Evolutionary conservation across 2,113 vertebrate species (phyloP), one percentile per base, ranked within the genome.

Genomic region (Onychostoma macrolepis): DNA sequence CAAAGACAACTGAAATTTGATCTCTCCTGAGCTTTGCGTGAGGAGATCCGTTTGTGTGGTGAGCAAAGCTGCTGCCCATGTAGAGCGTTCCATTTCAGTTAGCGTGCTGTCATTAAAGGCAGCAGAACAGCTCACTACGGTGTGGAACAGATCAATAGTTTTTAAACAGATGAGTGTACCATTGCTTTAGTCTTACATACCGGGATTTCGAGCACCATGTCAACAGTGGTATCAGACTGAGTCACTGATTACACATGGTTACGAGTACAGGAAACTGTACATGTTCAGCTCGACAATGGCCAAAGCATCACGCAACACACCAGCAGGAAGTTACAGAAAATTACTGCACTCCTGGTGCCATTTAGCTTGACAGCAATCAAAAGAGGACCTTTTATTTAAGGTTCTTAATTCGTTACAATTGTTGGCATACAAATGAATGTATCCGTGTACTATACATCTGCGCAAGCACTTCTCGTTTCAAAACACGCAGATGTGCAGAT

Each of bases 351-450:
- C 36, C 65, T 79, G 38, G 28, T 63, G 75, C 77, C 76, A 77
- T 56, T 21, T 7, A 69, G 63, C 83, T 58, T 28, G 50, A 61
- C 77, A 36, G 58, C 82, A 85, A 19, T 80, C 43, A 80, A 75
- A 75, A 43, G 65, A 65, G 28, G 30, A 19, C 17, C 61, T 87
- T 69, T 84, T 74, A 75, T 92, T 67, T 13, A 61, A 88, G 63
- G 88, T 82, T 78, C 83, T 80, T 91, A 69, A 83, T 89, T 89
- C 81, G 41, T 72, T 71, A 83, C 74, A 72, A 90, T 91, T 88
- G 93, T 92, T 91, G 90, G 88, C 90, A 85, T 15, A 76, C 89
- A 87, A 28, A 86, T 36, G 58, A 90, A 78, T 53, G 65, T 45
- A 89, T 84, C 80, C 30, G 83, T 86, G 79, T 81, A 69, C 84